These are phyloP conservation scores for Solenopsis invicta DNA, from an alignment of 1,140 invertebrate genomes.

Conservation along the genomic window DNA sequence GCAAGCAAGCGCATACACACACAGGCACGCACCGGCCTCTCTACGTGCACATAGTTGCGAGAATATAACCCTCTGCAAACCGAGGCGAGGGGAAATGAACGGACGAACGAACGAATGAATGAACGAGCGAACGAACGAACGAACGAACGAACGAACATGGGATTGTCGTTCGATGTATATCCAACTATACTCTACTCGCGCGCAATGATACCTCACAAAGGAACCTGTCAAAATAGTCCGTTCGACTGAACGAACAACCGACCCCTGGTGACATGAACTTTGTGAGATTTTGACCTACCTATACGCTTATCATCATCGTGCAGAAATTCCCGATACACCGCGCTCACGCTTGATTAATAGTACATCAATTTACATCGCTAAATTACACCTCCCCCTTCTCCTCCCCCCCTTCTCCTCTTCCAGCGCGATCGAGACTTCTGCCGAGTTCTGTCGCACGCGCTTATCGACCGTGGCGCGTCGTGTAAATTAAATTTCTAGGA, in stretches of 20 bases:
- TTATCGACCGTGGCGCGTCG: conserved; percentile 38
- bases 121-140: conserved; percentile 36
- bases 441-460: neutral
- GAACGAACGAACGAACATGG: conserved; percentile 30
- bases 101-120: neutral
- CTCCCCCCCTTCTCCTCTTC: neutral
- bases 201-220: conserved; percentile 56
- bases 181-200: conserved; percentile 35
- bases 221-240: conserved; percentile 64
- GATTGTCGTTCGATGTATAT: conserved; percentile 64
- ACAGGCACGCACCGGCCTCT: conserved; percentile 9
- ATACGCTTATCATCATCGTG: conserved; percentile 57
- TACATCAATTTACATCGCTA: conserved; percentile 51
- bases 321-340: conserved; percentile 57
- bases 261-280: conserved; percentile 12
- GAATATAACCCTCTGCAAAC: conserved; percentile 40
- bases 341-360: conserved; percentile 66
- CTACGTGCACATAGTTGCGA: conserved; percentile 48
- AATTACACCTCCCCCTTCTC: conserved; percentile 4
- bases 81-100: conserved; percentile 1
- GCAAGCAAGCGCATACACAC: conserved; percentile 31
- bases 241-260: neutral
- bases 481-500: conserved; percentile 45
- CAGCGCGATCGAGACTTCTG: conserved; percentile 6
- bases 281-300: conserved; percentile 40